These are phyloP conservation scores for Coelinius sp. DNA, from an alignment of 2,888 invertebrate species.

Conservation along the genomic window DNA sequence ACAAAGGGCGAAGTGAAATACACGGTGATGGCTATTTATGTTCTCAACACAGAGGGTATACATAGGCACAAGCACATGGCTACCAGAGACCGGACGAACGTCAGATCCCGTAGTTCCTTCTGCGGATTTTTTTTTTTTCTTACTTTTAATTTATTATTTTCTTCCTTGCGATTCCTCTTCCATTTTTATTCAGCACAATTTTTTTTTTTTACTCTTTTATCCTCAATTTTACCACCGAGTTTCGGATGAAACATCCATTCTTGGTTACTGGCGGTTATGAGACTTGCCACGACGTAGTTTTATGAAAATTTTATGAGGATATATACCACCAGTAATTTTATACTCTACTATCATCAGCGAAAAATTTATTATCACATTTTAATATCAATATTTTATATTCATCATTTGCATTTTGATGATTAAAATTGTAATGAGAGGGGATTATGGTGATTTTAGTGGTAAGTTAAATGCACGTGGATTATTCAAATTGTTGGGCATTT, in stretches of 20 bases:
- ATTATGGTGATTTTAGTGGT: neutral
- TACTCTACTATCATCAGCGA: neutral
- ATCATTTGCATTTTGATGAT: neutral
- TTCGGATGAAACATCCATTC: slow-evolving; percentile 25
- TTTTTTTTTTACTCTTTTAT: neutral
- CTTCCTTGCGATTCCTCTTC: neutral
- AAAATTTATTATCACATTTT: slow-evolving; percentile 2
- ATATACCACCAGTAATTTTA: slow-evolving; percentile 17
- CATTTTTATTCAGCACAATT: neutral
- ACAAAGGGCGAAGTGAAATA: slow-evolving; percentile 16
- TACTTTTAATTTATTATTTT: slow-evolving; percentile 3
- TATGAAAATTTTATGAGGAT: slow-evolving; percentile 28
- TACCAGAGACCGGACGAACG: slow-evolving; percentile 28
- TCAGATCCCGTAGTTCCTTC: slow-evolving; percentile 26
- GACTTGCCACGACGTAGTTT: slow-evolving; percentile 10
- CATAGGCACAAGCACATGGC: slow-evolving; percentile 29
- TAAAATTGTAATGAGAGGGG: neutral
- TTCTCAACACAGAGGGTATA: neutral
- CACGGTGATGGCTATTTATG: slow-evolving; percentile 27
- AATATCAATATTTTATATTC: slow-evolving; percentile 4
- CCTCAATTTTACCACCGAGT: neutral
- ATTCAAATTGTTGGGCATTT: neutral
- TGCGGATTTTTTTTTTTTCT: neutral
- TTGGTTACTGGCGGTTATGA: slow-evolving; percentile 7
- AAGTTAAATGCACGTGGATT: neutral